Percentiles rank a stretch among this genome's conserved stretches.
These are phyloP conservation scores for Cyrtonyx montezumae DNA, from an alignment of 2,113 vertebrate species.

Conservation along the genomic window DNA sequence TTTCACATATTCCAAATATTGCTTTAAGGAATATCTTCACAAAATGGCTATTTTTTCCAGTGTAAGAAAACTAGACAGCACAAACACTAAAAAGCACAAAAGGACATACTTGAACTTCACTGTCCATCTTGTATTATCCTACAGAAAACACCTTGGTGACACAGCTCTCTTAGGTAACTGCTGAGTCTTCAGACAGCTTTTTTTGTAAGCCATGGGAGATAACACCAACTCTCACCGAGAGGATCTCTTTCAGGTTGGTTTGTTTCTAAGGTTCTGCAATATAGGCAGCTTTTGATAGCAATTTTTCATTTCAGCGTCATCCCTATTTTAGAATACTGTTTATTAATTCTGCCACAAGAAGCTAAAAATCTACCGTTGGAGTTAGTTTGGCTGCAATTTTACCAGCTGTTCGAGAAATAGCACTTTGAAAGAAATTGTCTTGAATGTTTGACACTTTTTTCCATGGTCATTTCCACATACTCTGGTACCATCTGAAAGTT, in stretches of 20 bases:
- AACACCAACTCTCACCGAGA: neutral
- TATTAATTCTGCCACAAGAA: neutral
- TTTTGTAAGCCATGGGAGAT: neutral
- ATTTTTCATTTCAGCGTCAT: neutral
- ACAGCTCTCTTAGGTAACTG: neutral
- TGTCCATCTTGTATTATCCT: neutral
- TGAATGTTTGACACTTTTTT: neutral
- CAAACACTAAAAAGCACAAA: neutral
- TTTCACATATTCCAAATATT: neutral
- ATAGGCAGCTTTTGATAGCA: accelerated
- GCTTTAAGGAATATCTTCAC: neutral
- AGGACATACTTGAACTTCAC: neutral
- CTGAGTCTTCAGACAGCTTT: neutral
- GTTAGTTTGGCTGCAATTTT: neutral
- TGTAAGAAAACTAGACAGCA: neutral
- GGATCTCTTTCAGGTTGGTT: neutral
- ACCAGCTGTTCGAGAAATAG: neutral
- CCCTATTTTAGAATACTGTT: accelerated
- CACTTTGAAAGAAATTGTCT: neutral
- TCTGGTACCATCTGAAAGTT: neutral
- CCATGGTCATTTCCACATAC: neutral
- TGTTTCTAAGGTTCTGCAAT: neutral
- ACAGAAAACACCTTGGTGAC: accelerated
- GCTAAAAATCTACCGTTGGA: neutral
- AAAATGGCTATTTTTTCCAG: neutral